Percentiles rank a stretch among this genome's conserved stretches.
Evolutionary conservation across 2,888 invertebrate genomes (phyloP).

Genomic region (Orthosia gracilis): DNA sequence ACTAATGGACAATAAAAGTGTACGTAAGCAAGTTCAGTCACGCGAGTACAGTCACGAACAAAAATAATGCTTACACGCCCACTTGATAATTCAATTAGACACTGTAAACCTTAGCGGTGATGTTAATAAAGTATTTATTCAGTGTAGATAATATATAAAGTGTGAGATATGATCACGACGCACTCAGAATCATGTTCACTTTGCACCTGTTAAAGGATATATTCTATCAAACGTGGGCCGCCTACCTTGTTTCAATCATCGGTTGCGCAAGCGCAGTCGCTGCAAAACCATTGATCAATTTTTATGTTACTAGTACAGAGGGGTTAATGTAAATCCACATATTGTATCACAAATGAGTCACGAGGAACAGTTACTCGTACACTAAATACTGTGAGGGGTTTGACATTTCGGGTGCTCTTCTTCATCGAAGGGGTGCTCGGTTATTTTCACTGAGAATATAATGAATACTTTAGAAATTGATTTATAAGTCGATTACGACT

Average conservation of each 20-base stretch:
- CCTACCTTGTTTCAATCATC: slow-evolving; percentile 43
- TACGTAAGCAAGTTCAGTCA: slow-evolving; percentile 29
- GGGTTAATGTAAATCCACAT: no score
- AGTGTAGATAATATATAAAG: slow-evolving; percentile 45
- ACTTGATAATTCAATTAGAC: slow-evolving; percentile 62
- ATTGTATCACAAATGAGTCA: no score
- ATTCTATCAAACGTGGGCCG: slow-evolving; percentile 36
- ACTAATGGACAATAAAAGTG: slow-evolving; percentile 6
- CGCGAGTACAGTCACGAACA: slow-evolving; percentile 52
- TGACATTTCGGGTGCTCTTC: no score
- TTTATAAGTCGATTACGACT: no score
- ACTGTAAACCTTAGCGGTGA: slow-evolving; percentile 22
- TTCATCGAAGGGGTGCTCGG: no score
- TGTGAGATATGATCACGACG: slow-evolving; percentile 46
- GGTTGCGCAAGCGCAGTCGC: slow-evolving; percentile 39
- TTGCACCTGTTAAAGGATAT: slow-evolving; percentile 58
- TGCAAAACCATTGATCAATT: slow-evolving; percentile 44
- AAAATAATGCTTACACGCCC: slow-evolving; percentile 49
- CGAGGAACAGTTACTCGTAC: no score
- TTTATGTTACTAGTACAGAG: slow-evolving; percentile 39
- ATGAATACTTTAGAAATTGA: no score
- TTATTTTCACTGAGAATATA: no score
- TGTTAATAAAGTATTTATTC: slow-evolving; percentile 47
- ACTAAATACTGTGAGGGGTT: no score
- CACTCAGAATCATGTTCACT: slow-evolving; percentile 47